These are phyloP conservation scores for Petrocephalus zakoni DNA, from an alignment of 2,113 vertebrate species.

Conservation along the genomic window DNA sequence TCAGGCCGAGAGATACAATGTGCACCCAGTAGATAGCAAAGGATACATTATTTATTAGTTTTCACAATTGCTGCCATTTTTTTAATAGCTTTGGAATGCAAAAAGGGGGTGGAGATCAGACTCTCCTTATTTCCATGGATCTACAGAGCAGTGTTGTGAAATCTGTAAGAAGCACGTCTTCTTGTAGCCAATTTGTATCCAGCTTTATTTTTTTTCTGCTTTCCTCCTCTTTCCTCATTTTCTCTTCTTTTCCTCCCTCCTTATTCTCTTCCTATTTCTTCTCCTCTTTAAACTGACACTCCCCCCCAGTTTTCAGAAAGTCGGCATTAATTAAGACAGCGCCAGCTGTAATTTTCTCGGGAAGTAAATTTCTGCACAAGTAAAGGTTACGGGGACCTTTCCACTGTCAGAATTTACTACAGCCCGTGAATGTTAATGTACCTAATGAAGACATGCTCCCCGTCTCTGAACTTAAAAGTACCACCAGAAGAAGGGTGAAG, in stretches of 20 bases:
- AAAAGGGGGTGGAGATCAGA: constrained; percentile 52
- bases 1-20: constrained; percentile 42
- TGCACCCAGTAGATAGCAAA: constrained; percentile 38
- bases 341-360: constrained; percentile 86
- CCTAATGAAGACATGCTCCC: constrained; percentile 92
- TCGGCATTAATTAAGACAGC: constrained; percentile 88
- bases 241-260: constrained; percentile 40
- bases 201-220: constrained; percentile 56
- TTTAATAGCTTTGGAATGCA: constrained; percentile 53
- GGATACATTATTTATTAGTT: constrained; percentile 67
- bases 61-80: constrained; percentile 42
- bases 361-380: constrained; percentile 85
- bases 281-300: constrained; percentile 80
- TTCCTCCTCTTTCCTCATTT: constrained; percentile 49
- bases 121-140: constrained; percentile 43
- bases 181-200: constrained; percentile 42
- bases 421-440: constrained; percentile 92
- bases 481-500: constrained; percentile 68
- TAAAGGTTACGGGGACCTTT: constrained; percentile 99
- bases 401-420: constrained; percentile 84
- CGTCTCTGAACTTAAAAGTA: constrained; percentile 83
- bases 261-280: constrained; percentile 58
- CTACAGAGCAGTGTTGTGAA: constrained; percentile 70
- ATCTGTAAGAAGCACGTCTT: constrained; percentile 37
- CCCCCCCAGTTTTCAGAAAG: constrained; percentile 94